Evolutionary conservation across 2,888 invertebrate genomes (phyloP).

Genomic region (Poecilobothrus nobilitatus): DNA sequence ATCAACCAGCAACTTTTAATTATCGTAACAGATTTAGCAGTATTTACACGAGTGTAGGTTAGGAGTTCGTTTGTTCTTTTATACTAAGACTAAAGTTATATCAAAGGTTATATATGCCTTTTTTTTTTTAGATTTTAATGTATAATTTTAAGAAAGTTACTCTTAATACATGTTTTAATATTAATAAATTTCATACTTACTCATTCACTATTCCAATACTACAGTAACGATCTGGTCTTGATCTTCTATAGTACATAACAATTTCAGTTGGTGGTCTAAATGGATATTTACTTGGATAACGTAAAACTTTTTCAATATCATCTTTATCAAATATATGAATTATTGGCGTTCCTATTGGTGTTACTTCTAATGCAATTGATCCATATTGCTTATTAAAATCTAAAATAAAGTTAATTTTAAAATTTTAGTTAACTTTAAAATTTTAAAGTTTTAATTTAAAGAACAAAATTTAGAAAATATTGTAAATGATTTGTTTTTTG

Average conservation of each 20-base stretch:
- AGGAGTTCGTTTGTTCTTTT: too few relatives aligned
- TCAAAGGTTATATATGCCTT: too few relatives aligned
- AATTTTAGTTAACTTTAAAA: neutral
- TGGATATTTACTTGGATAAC: constrained; percentile 63
- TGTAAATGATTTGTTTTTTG: too few relatives aligned
- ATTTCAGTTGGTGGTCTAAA: constrained; percentile 76
- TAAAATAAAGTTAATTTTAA: constrained; percentile 29
- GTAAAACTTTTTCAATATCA: constrained; percentile 70
- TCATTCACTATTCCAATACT: constrained; percentile 76
- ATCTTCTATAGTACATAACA: constrained; percentile 62
- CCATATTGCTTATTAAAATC: constrained; percentile 68
- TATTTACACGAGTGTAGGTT: too few relatives aligned
- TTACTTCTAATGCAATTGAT: constrained; percentile 67
- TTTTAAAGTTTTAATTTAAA: neutral
- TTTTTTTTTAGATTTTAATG: too few relatives aligned
- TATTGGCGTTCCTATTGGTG: constrained; percentile 61
- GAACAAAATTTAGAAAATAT: too few relatives aligned
- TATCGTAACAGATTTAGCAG: too few relatives aligned
- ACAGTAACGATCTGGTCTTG: constrained; percentile 69
- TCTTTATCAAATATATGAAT: constrained; percentile 61
- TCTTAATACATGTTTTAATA: constrained; percentile 15
- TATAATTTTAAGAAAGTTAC: constrained; percentile 8
- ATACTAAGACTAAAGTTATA: too few relatives aligned
- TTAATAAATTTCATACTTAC: constrained; percentile 40
- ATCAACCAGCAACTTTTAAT: too few relatives aligned